Percentiles rank a stretch among this genome's conserved stretches.
phyloP scores from a whole-genome alignment of 2,888 invertebrate genomes.

The Sthenelais limicola region DNA sequence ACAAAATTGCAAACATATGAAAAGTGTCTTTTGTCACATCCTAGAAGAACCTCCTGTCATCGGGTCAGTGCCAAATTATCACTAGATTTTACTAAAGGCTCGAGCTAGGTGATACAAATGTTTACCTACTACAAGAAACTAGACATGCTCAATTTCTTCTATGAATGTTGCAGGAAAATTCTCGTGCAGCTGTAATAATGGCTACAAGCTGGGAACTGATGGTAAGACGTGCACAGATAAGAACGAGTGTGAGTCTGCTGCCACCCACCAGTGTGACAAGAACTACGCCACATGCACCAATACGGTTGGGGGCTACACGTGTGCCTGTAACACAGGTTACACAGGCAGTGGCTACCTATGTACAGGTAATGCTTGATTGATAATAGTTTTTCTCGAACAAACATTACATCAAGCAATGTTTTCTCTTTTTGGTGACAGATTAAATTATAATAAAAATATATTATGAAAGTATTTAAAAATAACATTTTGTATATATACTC shows the following conservation, averaged over 20 bases:
- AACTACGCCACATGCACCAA: slow-evolving; percentile 52
- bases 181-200: slow-evolving; percentile 51
- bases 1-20: no score
- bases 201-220: slow-evolving; percentile 44
- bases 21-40: no score
- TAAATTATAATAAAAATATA: neutral
- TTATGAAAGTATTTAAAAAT: no score
- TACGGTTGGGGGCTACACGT: slow-evolving; percentile 51
- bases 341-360: slow-evolving; percentile 58
- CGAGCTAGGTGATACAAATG: no score
- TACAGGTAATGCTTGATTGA: slow-evolving; percentile 49
- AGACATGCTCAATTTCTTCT: no score
- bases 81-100: no score
- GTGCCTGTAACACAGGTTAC: slow-evolving; percentile 55
- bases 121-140: no score
- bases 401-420: neutral
- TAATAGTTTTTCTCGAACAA: neutral
- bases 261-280: slow-evolving; percentile 54
- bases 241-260: slow-evolving; percentile 52
- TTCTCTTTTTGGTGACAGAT: neutral
- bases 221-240: slow-evolving; percentile 48
- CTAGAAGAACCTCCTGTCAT: no score
- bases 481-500: neutral
- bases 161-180: slow-evolving; percentile 52
- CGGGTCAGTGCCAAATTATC: no score